These are phyloP conservation scores for Panurus biarmicus DNA, from an alignment of 2,113 vertebrate genomes.

Conservation along the genomic window DNA sequence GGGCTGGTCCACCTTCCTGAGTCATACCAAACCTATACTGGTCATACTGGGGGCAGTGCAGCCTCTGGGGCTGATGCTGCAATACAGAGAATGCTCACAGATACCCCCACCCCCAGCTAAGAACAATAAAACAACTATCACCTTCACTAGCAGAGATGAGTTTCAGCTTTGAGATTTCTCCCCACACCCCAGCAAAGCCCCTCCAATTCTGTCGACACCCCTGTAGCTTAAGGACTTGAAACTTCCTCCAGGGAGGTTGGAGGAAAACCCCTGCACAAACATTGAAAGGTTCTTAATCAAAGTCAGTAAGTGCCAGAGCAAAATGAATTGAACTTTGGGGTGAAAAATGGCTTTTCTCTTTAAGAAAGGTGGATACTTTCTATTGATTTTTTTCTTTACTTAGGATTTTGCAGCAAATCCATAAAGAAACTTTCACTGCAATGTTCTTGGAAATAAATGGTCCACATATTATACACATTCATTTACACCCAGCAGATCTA, in stretches of 20 bases:
- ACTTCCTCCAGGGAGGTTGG: neutral
- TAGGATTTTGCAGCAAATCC: conserved; percentile 23
- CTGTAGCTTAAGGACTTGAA: neutral
- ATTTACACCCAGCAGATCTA: conserved; percentile 24
- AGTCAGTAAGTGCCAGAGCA: neutral
- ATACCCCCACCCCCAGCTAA: fast-evolving
- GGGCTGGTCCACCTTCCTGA: neutral
- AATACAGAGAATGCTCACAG: neutral
- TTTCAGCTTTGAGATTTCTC: neutral
- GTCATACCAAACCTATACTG: neutral
- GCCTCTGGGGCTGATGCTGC: neutral
- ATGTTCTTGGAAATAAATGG: conserved; percentile 51
- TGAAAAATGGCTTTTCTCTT: neutral
- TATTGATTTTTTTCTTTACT: neutral
- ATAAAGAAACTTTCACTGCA: neutral
- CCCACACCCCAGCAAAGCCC: neutral
- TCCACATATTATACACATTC: conserved; percentile 26
- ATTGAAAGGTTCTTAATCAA: conserved; percentile 12
- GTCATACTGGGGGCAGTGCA: neutral
- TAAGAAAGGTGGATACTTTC: neutral
- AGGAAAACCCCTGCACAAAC: neutral
- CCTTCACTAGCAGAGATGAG: neutral
- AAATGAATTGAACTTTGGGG: conserved; percentile 21
- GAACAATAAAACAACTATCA: neutral
- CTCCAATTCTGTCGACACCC: neutral